Evolutionary conservation across 2,113 vertebrate genomes (phyloP).

Genomic region (Burhinus oedicnemus): DNA sequence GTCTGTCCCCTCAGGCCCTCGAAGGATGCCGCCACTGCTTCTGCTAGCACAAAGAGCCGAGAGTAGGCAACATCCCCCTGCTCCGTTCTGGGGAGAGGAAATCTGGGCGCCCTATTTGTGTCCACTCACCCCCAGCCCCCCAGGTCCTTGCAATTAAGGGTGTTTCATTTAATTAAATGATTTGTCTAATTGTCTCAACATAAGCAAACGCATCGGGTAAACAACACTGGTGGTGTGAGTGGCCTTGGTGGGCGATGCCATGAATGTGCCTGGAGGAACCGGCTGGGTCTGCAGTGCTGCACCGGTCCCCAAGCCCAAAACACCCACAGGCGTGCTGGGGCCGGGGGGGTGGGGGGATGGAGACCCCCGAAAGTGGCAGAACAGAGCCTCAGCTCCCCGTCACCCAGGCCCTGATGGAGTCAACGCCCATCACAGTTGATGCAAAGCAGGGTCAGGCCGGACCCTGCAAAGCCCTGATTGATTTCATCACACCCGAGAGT

Average conservation of each 20-base stretch:
- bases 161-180: not conserved
- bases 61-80: not conserved
- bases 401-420: rapidly evolving
- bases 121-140: not conserved
- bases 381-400: rapidly evolving
- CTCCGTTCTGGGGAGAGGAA: not conserved
- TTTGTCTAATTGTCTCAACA: not conserved
- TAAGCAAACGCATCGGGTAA: not conserved
- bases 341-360: too few relatives aligned
- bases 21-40: rapidly evolving
- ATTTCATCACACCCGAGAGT: not conserved
- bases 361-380: rapidly evolving
- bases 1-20: not conserved
- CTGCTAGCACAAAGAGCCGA: not conserved
- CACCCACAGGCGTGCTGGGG: rapidly evolving
- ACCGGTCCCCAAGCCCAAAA: not conserved
- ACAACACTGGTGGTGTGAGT: rapidly evolving
- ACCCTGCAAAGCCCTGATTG: not conserved
- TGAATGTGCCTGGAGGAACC: rapidly evolving
- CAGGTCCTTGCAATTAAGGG: rapidly evolving
- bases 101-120: rapidly evolving
- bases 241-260: rapidly evolving
- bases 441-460: not conserved
- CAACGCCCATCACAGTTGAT: rapidly evolving
- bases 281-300: not conserved